Conservation (phyloP, 2,113 vertebrate genomes). For the Monopterus albus region DNA sequence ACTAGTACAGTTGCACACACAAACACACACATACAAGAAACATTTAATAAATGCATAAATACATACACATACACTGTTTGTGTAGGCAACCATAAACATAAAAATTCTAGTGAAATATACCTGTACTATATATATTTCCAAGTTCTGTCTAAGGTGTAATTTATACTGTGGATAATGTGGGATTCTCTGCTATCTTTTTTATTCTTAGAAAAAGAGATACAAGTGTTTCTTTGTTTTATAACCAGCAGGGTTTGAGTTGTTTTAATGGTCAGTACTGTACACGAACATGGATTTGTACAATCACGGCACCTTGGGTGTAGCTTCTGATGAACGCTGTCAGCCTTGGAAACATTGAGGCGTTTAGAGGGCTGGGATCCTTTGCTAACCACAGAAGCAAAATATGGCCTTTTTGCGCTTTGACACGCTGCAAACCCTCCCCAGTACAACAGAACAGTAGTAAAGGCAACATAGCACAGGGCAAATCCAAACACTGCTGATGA, state of each 20-base stretch:
- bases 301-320: constrained; percentile 84
- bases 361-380: constrained; percentile 75
- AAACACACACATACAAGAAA: constrained; percentile 32
- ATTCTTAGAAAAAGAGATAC: constrained; percentile 86
- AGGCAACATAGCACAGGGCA: constrained; percentile 68
- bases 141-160: constrained; percentile 87
- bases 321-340: constrained; percentile 68
- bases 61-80: constrained; percentile 68
- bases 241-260: constrained; percentile 93
- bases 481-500: constrained; percentile 80
- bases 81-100: constrained; percentile 72
- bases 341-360: constrained; percentile 61
- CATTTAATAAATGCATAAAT: constrained; percentile 41
- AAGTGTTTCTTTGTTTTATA: constrained; percentile 95
- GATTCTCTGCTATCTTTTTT: constrained; percentile 98
- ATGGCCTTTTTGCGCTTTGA: constrained; percentile 60
- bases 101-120: constrained; percentile 79
- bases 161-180: constrained; percentile 99
- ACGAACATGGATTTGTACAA: constrained; percentile 89
- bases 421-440: constrained; percentile 32
- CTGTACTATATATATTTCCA: constrained; percentile 86
- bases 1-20: constrained; percentile 35
- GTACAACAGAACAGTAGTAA: constrained; percentile 61
- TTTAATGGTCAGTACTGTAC: constrained; percentile 92
- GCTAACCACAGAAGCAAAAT: constrained; percentile 82